These are phyloP conservation scores for Berghia stephanieae DNA, from an alignment of 1,140 invertebrate genomes.

Conservation along the genomic window DNA sequence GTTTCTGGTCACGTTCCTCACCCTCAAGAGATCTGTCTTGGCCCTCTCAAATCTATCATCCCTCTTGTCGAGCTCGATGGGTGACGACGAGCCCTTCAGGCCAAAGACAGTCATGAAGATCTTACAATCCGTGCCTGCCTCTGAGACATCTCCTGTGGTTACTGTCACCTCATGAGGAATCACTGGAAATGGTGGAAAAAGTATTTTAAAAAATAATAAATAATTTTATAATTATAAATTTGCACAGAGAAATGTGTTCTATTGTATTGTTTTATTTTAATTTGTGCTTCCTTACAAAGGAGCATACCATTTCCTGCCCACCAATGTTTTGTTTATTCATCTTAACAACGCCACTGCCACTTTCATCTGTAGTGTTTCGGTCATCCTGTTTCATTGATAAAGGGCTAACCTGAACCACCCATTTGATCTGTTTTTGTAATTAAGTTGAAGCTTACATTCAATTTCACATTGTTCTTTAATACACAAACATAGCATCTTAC, in stretches of 20 bases:
- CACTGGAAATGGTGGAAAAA: conserved; percentile 51
- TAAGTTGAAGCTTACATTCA: too few relatives aligned
- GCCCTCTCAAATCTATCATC: conserved; percentile 65
- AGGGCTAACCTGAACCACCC: too few relatives aligned
- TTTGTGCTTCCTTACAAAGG: too few relatives aligned
- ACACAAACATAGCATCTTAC: conserved; percentile 43
- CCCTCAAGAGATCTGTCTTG: conserved; percentile 60
- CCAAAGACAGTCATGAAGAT: conserved; percentile 65
- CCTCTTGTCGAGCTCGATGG: conserved; percentile 58
- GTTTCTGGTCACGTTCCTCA: conserved; percentile 30
- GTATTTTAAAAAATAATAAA: neutral
- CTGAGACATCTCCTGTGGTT: conserved; percentile 66
- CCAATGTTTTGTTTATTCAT: too few relatives aligned
- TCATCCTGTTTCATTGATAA: too few relatives aligned
- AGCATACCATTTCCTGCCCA: too few relatives aligned
- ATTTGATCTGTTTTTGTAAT: neutral
- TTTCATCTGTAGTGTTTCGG: too few relatives aligned
- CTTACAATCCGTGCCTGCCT: conserved; percentile 67
- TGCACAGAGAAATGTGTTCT: too few relatives aligned
- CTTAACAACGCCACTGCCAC: too few relatives aligned
- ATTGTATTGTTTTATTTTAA: too few relatives aligned
- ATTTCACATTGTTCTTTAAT: neutral
- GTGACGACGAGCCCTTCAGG: conserved; percentile 52
- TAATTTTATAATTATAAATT: neutral
- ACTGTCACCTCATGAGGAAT: conserved; percentile 67